These are phyloP conservation scores for Dreissena rostriformis DNA, from an alignment of 1,140 invertebrate genomes.

Conservation along the genomic window DNA sequence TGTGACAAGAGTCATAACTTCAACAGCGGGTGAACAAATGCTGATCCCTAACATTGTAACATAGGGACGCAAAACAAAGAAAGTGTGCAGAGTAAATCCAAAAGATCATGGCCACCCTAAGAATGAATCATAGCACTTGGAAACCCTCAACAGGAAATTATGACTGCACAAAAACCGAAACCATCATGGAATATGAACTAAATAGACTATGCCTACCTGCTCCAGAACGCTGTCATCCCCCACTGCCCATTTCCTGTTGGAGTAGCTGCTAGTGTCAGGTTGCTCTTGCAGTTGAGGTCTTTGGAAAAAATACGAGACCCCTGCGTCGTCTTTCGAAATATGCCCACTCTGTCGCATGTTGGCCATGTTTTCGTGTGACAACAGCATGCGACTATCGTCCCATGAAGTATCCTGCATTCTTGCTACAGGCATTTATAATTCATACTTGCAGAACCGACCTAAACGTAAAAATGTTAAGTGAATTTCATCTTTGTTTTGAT, in stretches of 20 bases:
- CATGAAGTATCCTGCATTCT: constrained; percentile 78
- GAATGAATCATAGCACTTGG: too few relatives aligned
- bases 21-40: too few relatives aligned
- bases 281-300: constrained; percentile 89
- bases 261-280: constrained; percentile 83
- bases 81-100: constrained; percentile 80
- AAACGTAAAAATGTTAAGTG: constrained; percentile 50
- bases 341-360: constrained; percentile 59
- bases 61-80: neutral
- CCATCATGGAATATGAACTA: too few relatives aligned
- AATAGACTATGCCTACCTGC: constrained; percentile 71
- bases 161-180: too few relatives aligned
- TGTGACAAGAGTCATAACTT: too few relatives aligned
- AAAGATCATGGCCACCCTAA: constrained; percentile 51
- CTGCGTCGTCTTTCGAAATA: constrained; percentile 90
- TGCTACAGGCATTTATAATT: constrained; percentile 71
- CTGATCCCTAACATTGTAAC: too few relatives aligned
- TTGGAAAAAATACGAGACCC: constrained; percentile 94
- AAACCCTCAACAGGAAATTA: too few relatives aligned
- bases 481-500: constrained; percentile 23
- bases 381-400: constrained; percentile 74
- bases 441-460: constrained; percentile 71
- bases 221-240: constrained; percentile 91
- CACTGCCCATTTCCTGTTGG: constrained; percentile 90
- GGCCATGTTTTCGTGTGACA: constrained; percentile 68